Base-by-base conservation (phyloP, 1,140 invertebrate genomes). In the Solenopsis invicta region DNA sequence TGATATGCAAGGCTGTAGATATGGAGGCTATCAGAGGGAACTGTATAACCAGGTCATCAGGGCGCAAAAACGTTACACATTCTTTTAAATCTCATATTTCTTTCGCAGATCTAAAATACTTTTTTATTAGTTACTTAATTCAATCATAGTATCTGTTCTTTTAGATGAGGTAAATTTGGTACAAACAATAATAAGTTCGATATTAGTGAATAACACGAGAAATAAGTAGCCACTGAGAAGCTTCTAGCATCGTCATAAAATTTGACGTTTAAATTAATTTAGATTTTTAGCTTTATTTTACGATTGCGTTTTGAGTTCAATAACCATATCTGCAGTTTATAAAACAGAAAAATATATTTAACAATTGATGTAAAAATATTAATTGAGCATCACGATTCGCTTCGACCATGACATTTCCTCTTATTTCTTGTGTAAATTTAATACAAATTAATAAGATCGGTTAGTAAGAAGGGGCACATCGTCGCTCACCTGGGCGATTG, bases 401-500 rank as follows among this genome's bases (percentile, higher is more conserved):
- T n/a, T n/a, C n/a, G n/a, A n/a, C n/a, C n/a, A n/a, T n/a, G 41
- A 8, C 8, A 41, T 4, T 8, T 41, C 8, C 41, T 41, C 3
- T 41, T 41, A 41, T 41, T 41, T 41, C 41, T 41, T 41, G 3
- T 41, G 13, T 6, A 54, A 21, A 74, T 16, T 41, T 56, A n/a
- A 18, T n/a, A 56, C 8, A 64, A 48, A 9, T 29, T 13, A 24
- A 13, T 29, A 72, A 71, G 69, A 52, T 61, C 54, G 13, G 4
- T 59, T 29, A n/a, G n/a, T n/a, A 24, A 69, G 29, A 2, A 87
- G 10, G 3, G 29, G 41, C 0, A 29, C 0, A 24, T 12, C 12
- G 85, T 12, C 12, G 85, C 88, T 90, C 91, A 96, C 96, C 96
- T 89, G 96, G 93, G 90, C 95, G 93, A 94, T 94, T 94, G 77